These are phyloP conservation scores for Ditylenchus dipsaci DNA, from an alignment of 1,140 invertebrate species.

Conservation along the genomic window DNA sequence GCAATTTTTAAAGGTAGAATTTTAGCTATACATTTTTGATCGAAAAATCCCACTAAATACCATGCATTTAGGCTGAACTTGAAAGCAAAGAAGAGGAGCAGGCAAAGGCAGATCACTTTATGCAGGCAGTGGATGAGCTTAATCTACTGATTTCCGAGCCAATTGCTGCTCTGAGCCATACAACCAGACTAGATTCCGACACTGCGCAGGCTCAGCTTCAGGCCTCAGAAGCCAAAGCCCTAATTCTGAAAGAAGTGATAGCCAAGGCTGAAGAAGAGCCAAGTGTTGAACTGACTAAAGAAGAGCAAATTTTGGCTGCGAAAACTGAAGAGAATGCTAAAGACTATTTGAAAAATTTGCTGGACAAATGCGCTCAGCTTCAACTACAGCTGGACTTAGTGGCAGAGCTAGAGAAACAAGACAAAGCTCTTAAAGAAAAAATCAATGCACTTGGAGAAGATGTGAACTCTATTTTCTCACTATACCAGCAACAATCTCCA, in stretches of 20 bases:
- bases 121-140: background rate
- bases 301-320: slow-evolving; percentile 4
- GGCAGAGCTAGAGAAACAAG: slow-evolving; percentile 8
- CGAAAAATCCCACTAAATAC: too few relatives aligned
- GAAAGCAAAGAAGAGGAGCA: slow-evolving; percentile 1
- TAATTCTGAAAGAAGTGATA: background rate
- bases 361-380: slow-evolving; percentile 5
- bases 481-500: background rate
- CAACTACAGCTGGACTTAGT: slow-evolving; percentile 18
- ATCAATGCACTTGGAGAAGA: slow-evolving; percentile 3
- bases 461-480: background rate
- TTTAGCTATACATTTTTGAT: background rate
- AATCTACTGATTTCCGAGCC: background rate
- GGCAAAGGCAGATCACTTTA: background rate
- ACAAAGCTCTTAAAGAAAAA: slow-evolving; percentile 1
- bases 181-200: too few relatives aligned
- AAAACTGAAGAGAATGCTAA: slow-evolving; percentile 7
- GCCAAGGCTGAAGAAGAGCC: background rate
- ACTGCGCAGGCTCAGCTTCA: background rate
- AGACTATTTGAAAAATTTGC: slow-evolving; percentile 7
- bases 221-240: background rate
- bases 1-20: too few relatives aligned
- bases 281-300: slow-evolving; percentile 1
- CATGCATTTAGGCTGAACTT: background rate
- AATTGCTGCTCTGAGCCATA: background rate